phyloP scores from a whole-genome alignment of 2,888 invertebrate species.

The Bellardia bayeri region DNA sequence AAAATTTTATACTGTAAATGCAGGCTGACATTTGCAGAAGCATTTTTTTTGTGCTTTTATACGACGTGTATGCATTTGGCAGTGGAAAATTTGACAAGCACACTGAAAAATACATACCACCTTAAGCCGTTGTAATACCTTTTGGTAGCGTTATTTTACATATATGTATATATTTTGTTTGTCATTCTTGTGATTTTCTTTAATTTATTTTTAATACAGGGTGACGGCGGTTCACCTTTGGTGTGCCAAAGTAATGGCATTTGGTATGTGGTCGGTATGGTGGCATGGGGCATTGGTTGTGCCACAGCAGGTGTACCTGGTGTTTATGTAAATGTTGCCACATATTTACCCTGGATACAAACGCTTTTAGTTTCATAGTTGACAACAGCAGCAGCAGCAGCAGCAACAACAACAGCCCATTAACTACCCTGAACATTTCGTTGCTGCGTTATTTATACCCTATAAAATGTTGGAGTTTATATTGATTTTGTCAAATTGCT shows the following conservation, averaged over 20 bases:
- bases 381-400: conserved; percentile 49
- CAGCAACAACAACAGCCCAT: not conserved
- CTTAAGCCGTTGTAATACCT: no score
- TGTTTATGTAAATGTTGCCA: conserved; percentile 90
- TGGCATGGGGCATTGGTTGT: conserved; percentile 86
- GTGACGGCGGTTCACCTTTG: conserved; percentile 85
- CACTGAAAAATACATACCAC: no score
- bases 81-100: no score
- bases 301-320: conserved; percentile 89
- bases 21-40: no score
- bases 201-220: conserved; percentile 77
- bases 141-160: no score
- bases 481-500: not conserved
- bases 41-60: no score
- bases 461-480: conserved; percentile 1
- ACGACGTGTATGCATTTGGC: no score
- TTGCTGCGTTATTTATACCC: not conserved
- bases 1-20: no score
- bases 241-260: conserved; percentile 80
- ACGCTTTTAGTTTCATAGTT: conserved; percentile 78
- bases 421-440: not conserved
- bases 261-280: conserved; percentile 85
- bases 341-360: conserved; percentile 88
- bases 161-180: no score
- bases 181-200: no score